Evolutionary conservation across 1,140 invertebrate species (phyloP), one percentile per base, ranked within the genome.

Genomic region (Atopsyche davidsoni): DNA sequence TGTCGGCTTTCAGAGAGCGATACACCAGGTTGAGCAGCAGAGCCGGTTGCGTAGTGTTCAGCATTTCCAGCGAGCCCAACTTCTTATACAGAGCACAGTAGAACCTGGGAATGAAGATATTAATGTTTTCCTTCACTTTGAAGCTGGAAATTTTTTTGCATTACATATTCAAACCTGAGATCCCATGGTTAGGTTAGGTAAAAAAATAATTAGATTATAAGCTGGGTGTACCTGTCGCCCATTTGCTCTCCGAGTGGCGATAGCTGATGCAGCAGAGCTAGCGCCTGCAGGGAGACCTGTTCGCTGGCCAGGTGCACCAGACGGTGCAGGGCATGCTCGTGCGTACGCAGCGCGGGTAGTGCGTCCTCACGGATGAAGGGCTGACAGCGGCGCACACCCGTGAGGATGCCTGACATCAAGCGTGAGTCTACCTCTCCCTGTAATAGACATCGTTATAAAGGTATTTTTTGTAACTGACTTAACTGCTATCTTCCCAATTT

Each of bases 41-140:
- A 2, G 89, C 82, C 17, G 86, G 84, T 57, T 89, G 85, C 3
- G 83, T 82, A 1, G 84, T 84, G 13, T 72, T 76, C 41, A 80
- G 75, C 31, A 97, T 75, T 51, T 86, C 80, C 2, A 86, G 75
- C 62, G 92, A 89, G 0, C 84, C 60, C 38, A 98, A 62, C 65
- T 96, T 96, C 24, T 79, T 79, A 65, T 98, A 99, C 16, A 99
- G 75, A 1, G 90, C 82, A 53, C 79, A 80, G 72, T 96, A 98
- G 75, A 90, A 98, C 46, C 94, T 73, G 60, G 51, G 67, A 67
- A 11, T 51, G 36, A 36, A 39, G 41, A 45, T 49, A 14, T 34
- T 35, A 39, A n/a, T 43, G 19, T 34, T 44, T 46, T 32, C 31
- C n/a, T n/a, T 40, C 22, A 38, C 25, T 51, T 10, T 4, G 16